These are phyloP conservation scores for Smutsia temminckii DNA, from an alignment of 2,797 vertebrate genomes.

Conservation along the genomic window DNA sequence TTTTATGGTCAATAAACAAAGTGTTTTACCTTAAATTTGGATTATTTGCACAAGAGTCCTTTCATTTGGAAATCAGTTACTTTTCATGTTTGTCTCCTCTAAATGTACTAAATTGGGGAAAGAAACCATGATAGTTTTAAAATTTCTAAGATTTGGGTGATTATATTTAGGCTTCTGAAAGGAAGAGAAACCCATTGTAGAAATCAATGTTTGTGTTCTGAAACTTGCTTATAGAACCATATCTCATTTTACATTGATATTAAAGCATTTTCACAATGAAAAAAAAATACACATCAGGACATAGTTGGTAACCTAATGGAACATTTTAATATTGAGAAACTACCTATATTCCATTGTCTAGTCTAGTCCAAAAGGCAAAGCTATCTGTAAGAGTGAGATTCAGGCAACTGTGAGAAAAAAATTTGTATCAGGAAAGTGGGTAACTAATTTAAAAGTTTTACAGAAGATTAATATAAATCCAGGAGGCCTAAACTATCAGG, in stretches of 20 bases:
- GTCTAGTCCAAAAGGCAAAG: slow-evolving; percentile 4
- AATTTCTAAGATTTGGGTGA: slow-evolving; percentile 43
- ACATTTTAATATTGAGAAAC: slow-evolving; percentile 32
- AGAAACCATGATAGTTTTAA: background rate
- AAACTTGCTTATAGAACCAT: slow-evolving; percentile 54
- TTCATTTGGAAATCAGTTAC: slow-evolving; percentile 55
- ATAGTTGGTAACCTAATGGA: background rate
- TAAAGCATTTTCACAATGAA: slow-evolving; percentile 56
- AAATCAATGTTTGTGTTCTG: slow-evolving; percentile 12
- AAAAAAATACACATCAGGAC: background rate
- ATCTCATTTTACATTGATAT: slow-evolving; percentile 49
- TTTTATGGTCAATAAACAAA: slow-evolving; percentile 37
- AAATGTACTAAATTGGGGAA: slow-evolving; percentile 26
- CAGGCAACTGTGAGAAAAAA: background rate
- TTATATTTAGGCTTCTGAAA: slow-evolving; percentile 57
- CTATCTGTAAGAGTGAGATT: background rate
- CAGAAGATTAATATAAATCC: background rate
- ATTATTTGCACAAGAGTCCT: background rate
- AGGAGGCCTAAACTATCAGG: background rate
- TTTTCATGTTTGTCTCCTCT: slow-evolving; percentile 46
- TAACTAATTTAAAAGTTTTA: slow-evolving; percentile 12
- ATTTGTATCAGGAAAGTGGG: background rate
- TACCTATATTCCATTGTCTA: background rate
- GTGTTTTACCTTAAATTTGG: slow-evolving; percentile 48
- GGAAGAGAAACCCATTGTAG: slow-evolving; percentile 20